These are phyloP conservation scores for Zaprionus obscuricornis DNA, from an alignment of 2,888 invertebrate genomes.

Conservation along the genomic window DNA sequence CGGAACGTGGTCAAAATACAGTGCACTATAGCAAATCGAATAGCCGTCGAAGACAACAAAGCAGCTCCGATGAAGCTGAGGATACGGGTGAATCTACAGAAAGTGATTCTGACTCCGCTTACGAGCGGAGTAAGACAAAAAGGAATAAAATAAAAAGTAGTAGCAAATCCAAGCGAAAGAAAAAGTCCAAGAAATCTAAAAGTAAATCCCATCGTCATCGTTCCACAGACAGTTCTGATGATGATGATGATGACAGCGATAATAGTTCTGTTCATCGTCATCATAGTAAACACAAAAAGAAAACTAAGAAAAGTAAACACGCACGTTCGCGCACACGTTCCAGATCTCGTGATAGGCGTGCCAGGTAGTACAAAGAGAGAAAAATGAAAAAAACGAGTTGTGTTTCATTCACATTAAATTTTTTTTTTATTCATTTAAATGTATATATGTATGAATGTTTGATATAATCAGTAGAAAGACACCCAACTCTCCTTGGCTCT, in stretches of 20 bases:
- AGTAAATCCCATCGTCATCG: constrained; percentile 54
- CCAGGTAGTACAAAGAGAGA: constrained; percentile 20
- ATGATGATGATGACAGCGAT: constrained; percentile 31
- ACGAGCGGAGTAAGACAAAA: constrained; percentile 65
- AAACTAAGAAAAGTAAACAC: constrained; percentile 82
- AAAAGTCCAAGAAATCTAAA: constrained; percentile 67
- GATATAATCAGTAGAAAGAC: constrained; percentile 48
- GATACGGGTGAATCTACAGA: constrained; percentile 68
- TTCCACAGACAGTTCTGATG: constrained; percentile 9
- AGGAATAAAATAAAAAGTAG: constrained; percentile 45
- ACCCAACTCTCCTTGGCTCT: constrained; percentile 43
- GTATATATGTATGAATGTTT: constrained; percentile 26
- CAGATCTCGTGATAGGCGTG: constrained; percentile 55
- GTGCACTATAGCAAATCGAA: constrained; percentile 19
- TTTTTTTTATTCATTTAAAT: constrained; percentile 54
- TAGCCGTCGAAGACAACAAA: constrained; percentile 31
- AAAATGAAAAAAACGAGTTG: not conserved
- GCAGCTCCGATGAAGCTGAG: constrained; percentile 63
- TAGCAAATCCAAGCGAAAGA: constrained; percentile 67
- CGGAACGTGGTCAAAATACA: constrained; percentile 22
- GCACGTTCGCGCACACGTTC: constrained; percentile 79
- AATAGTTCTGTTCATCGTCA: constrained; percentile 51
- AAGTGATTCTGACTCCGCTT: constrained; percentile 65
- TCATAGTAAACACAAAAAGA: constrained; percentile 77
- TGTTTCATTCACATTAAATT: not conserved